A percentile compares a stretch with the other conserved stretches of the same genome.
Conservation (phyloP, 2,888 invertebrate species). For the Nephrotoma flavescens region DNA sequence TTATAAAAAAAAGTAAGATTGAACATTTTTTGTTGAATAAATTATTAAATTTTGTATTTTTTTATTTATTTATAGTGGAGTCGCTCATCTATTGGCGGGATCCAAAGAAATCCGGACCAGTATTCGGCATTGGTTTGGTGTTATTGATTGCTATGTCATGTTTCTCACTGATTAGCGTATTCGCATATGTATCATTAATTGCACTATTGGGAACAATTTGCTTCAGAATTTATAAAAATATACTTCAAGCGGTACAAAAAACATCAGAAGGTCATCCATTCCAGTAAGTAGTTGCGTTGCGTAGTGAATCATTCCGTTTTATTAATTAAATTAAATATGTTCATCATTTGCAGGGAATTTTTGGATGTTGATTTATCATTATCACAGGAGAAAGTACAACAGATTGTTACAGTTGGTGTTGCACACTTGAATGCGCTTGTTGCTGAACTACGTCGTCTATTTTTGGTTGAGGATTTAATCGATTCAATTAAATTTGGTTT, state of each 20-base stretch:
- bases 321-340: not conserved
- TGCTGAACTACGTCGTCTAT: slow-evolving; percentile 75
- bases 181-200: slow-evolving; percentile 81
- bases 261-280: slow-evolving; percentile 94
- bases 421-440: slow-evolving; percentile 73
- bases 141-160: slow-evolving; percentile 86
- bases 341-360: slow-evolving; percentile 44
- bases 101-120: slow-evolving; percentile 85
- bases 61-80: slow-evolving; percentile 54
- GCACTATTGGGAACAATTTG: slow-evolving; percentile 74
- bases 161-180: slow-evolving; percentile 90
- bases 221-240: slow-evolving; percentile 93
- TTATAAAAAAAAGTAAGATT: not conserved
- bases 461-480: slow-evolving; percentile 92
- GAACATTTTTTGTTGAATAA: not conserved
- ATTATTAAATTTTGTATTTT: not conserved
- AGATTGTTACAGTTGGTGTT: slow-evolving; percentile 72
- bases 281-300: slow-evolving; percentile 52
- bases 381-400: slow-evolving; percentile 82
- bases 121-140: slow-evolving; percentile 79
- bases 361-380: slow-evolving; percentile 78
- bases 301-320: not conserved
- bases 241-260: slow-evolving; percentile 91
- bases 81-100: slow-evolving; percentile 97
- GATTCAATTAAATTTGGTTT: slow-evolving; percentile 93